Evolutionary conservation across 2,797 vertebrate species (phyloP).

Genomic region (Crenichthys baileyi): DNA sequence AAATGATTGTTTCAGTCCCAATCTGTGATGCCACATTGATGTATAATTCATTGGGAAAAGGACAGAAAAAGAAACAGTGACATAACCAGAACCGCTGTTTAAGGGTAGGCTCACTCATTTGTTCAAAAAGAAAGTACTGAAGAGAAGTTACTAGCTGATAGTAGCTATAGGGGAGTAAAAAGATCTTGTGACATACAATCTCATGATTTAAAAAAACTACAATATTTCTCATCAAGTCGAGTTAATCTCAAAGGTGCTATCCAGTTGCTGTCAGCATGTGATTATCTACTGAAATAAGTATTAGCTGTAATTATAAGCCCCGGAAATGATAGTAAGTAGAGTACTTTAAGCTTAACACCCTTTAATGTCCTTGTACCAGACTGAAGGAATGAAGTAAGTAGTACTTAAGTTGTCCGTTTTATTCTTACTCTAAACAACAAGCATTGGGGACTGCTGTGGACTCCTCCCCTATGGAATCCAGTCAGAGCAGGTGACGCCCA

Average conservation of each 20-base stretch:
- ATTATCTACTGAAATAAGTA: background rate
- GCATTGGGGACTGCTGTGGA: background rate
- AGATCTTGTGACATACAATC: background rate
- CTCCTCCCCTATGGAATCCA: background rate
- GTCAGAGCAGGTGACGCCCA: background rate
- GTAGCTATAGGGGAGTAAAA: background rate
- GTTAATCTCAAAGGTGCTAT: too few species aligned
- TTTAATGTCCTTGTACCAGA: background rate
- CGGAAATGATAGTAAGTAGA: background rate
- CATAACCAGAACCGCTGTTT: constrained; percentile 51
- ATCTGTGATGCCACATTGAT: constrained; percentile 54
- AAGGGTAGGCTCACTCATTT: constrained; percentile 30
- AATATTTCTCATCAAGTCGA: background rate
- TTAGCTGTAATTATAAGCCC: background rate
- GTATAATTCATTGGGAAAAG: constrained; percentile 67
- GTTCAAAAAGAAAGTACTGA: constrained; percentile 36
- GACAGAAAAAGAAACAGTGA: constrained; percentile 64
- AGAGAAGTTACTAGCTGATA: background rate
- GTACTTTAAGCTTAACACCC: background rate
- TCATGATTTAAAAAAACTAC: background rate
- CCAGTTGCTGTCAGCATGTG: background rate
- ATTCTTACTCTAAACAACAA: background rate
- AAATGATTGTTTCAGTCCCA: constrained; percentile 48
- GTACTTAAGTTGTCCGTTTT: background rate
- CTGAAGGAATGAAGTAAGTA: background rate